Base-by-base conservation (phyloP, 2,888 invertebrate species). In the Phlogophora meticulosa region DNA sequence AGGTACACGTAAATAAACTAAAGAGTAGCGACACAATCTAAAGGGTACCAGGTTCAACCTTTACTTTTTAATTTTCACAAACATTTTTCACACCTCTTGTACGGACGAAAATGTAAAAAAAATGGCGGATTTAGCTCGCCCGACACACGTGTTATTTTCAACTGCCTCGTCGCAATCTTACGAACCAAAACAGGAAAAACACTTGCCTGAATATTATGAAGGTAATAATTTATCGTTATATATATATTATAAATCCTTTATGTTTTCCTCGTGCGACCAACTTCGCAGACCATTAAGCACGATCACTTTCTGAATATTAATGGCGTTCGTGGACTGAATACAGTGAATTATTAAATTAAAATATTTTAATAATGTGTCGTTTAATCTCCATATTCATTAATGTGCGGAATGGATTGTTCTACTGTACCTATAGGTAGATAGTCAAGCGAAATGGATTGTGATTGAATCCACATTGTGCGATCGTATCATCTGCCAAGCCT, bases 301-400 rank as follows among this genome's bases (percentile, higher is more conserved):
- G 48, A 42, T 43, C 74, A 51, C 46, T 64, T 52, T 60, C 28
- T 48, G 77, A 74, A 74, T 74, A 71, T 64, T 71, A 74, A 74
- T 56, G 32, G 1, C 7, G 34, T 51, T 15, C 71, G 59, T 76
- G 77, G 3, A 40, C 72, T 40, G 77, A 74, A 62, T 64, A 45
- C 34, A 40, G 51, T 59, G 43, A 71, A 49, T 51, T 63, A 52
- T 70, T 59, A 63, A 62, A 71, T 76, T 63, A 56, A 63, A 63
- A 60, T 71, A 60, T 71, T 62, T 62, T 49, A 51, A 32, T 51
- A 22, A n/a, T 45, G 32, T 17, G 15, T 13, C 53, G 42, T 51
- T 45, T 43, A 22, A 76, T 59, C 24, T 76, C n/a, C 36, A 52
- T 70, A 59, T 46, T 63, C 22, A 70, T 70, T 43, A 59, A 32